Evolutionary conservation across 2,888 invertebrate species (phyloP).

Genomic region (Macrosiphum euphorbiae): DNA sequence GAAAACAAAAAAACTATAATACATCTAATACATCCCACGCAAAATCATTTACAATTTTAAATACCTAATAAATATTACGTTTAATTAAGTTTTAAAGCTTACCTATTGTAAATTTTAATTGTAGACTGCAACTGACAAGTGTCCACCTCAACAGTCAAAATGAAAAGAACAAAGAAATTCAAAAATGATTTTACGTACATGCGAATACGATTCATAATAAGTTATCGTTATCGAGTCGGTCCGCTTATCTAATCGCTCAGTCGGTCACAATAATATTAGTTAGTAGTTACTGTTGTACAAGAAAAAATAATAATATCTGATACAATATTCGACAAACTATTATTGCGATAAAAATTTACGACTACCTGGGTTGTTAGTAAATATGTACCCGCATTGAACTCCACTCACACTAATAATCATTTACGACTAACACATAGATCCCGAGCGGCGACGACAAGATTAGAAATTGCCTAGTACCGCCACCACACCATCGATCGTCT

Average conservation of each 20-base stretch:
- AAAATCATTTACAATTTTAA: slow-evolving; percentile 28
- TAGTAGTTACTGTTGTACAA: neutral
- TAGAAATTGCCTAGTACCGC: neutral
- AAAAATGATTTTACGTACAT: slow-evolving; percentile 34
- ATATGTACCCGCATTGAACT: neutral
- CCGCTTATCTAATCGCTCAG: slow-evolving; percentile 13
- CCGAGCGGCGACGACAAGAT: neutral
- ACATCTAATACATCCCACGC: neutral
- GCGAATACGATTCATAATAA: slow-evolving; percentile 23
- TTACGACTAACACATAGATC: neutral
- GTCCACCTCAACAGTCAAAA: slow-evolving; percentile 36
- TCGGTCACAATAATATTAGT: neutral
- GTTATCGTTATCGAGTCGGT: slow-evolving; percentile 21
- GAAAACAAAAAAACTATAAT: neutral
- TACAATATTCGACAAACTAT: neutral
- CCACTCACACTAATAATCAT: neutral
- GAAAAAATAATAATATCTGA: neutral
- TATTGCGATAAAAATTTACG: no score
- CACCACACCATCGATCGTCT: neutral
- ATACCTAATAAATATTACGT: slow-evolving; percentile 25
- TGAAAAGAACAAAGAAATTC: slow-evolving; percentile 27
- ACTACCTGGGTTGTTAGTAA: no score
- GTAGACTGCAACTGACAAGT: neutral
- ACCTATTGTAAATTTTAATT: slow-evolving; percentile 30
- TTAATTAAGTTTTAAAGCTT: slow-evolving; percentile 39